Percentiles rank a stretch among this genome's conserved stretches.
Evolutionary conservation across 1,140 invertebrate species (phyloP).

Genomic region (Heliconius hewitsoni): DNA sequence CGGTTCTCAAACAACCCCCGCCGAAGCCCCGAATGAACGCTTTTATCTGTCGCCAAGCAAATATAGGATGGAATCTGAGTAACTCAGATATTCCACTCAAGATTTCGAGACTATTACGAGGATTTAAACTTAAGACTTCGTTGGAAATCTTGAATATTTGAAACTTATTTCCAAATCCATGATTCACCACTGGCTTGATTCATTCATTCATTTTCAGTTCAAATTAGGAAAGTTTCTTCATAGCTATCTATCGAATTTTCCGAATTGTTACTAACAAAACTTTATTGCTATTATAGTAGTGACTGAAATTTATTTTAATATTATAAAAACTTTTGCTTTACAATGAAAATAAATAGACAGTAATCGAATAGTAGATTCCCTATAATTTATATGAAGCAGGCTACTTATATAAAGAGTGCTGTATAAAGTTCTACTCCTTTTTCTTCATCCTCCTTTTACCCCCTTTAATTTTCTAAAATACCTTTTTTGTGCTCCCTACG

Average conservation of each 20-base stretch:
- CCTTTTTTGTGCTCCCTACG: no score
- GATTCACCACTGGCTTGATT: background rate
- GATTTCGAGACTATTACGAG: constrained; percentile 26
- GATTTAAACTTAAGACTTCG: constrained; percentile 28
- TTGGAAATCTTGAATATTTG: constrained; percentile 27
- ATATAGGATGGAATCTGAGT: constrained; percentile 31
- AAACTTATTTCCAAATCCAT: constrained; percentile 18
- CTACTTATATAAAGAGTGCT: no score
- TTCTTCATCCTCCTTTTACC: no score
- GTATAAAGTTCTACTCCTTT: no score
- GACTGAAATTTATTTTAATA: background rate
- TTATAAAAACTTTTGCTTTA: background rate
- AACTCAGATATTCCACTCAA: constrained; percentile 29
- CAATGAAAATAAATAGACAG: no score
- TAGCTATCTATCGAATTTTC: background rate
- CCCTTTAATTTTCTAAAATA: no score
- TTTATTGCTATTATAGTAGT: background rate
- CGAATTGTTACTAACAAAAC: background rate
- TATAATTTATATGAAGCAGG: no score
- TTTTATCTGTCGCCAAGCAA: constrained; percentile 46
- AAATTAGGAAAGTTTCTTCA: background rate
- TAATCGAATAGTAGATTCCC: no score
- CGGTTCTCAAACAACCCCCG: constrained; percentile 46
- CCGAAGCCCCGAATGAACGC: constrained; percentile 44
- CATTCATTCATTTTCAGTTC: background rate